A percentile compares a stretch with the other conserved stretches of the same genome.
Evolutionary conservation across 1,140 invertebrate species (phyloP).

Genomic region (Colletes latitarsis): DNA sequence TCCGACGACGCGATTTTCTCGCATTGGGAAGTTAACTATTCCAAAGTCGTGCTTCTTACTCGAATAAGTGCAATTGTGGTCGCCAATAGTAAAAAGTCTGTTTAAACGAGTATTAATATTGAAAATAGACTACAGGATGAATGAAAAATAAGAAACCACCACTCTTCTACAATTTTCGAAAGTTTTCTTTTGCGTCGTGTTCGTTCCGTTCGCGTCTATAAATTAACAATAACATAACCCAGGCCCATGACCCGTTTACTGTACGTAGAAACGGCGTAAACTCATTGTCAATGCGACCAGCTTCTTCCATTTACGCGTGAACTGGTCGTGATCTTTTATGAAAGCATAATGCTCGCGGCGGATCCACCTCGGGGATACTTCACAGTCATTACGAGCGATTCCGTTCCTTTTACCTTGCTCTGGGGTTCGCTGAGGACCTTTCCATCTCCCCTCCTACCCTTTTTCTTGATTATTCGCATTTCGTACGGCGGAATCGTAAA

Average conservation of each 20-base stretch:
- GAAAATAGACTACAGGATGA: no score
- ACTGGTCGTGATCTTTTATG: conserved; percentile 42
- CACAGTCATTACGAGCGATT: conserved; percentile 47
- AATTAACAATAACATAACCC: no score
- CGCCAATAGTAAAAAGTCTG: no score
- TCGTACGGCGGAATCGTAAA: conserved; percentile 52
- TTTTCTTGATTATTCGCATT: conserved; percentile 53
- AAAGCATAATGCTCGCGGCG: conserved; percentile 50
- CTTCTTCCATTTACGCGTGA: conserved; percentile 14
- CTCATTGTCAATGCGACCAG: not conserved
- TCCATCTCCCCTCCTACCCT: not conserved
- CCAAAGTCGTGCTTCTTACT: no score
- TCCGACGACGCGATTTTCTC: not conserved
- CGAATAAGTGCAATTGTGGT: no score
- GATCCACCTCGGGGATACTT: conserved; percentile 36
- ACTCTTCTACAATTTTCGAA: no score
- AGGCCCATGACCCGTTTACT: not conserved
- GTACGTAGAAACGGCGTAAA: conserved; percentile 25
- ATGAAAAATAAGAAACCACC: no score
- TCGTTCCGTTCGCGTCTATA: no score
- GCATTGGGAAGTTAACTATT: no score
- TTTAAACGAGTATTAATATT: no score
- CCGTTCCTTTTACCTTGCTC: conserved; percentile 36
- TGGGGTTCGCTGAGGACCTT: conserved; percentile 3
- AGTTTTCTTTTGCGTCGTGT: no score